Base-by-base conservation (phyloP, 2,888 invertebrate genomes). In the Cosmia pyralina region DNA sequence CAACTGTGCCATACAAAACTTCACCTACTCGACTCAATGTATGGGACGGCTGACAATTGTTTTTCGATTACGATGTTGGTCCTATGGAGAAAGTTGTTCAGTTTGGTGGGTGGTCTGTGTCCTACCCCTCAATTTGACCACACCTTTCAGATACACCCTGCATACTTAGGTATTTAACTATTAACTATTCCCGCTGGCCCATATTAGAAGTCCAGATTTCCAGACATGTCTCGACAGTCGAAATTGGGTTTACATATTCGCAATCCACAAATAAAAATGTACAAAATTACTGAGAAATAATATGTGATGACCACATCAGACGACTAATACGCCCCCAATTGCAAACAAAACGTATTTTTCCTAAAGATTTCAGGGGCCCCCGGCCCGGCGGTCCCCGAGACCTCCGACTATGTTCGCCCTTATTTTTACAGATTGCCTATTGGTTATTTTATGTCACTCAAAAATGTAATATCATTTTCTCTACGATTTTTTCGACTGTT, bases 391-490 rank as follows among this genome's bases (percentile, higher is more conserved):
- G 19, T 44, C 81, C 19, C 38, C 7, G 48, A 44, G 34, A 19
- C 60, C 0, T 6, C 5, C 57, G 22, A 48, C 59, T 55, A 66
- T 65, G 22, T 65, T 83, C 38, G 53, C 38, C 50, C 53, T 70
- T 81, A 79, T 80, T 70, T 62, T 58, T 53, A 76, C 50, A 70
- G 69, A 84, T 81, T 75, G 83, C 59, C 46, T 69, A 63, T 73
- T 83, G 79, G 55, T 80, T 73, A 66, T 82, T 79, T 69, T 60
- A 64, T 69, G 83, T 83, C 79, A 79, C 48, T 82, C 80, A 82
- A 80, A 81, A 78, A 55, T 60, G 63, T 80, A 72, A 82, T 80
- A 79, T 69, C 50, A 72, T 82, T 72, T 79, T 69, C 69, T 58
- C 4, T 41, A 62, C 38, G 69, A 72, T 69, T 69, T 77, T 64